Evolutionary conservation across 2,113 vertebrate genomes (phyloP).

Genomic region (Epinephelus fuscoguttatus): DNA sequence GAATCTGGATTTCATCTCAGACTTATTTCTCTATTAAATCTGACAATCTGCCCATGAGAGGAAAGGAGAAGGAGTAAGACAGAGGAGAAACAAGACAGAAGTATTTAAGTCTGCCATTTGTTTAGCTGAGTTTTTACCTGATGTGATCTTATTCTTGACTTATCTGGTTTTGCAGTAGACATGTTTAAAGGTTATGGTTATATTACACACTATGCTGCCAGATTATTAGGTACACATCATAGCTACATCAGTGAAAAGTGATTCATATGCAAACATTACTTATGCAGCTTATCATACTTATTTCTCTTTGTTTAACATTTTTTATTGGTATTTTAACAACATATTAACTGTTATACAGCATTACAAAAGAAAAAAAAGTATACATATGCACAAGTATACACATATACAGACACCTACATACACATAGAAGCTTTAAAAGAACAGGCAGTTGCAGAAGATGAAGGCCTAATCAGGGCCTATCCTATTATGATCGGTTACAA

Average conservation of each 20-base stretch:
- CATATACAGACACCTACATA: no score
- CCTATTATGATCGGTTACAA: no score
- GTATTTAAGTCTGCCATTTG: neutral
- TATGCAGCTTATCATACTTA: neutral
- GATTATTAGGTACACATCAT: neutral
- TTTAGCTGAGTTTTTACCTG: neutral
- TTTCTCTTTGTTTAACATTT: neutral
- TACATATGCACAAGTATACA: no score
- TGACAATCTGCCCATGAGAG: neutral
- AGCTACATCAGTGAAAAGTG: neutral
- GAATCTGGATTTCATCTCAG: constrained; percentile 4
- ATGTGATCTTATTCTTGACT: neutral
- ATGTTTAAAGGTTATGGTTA: no score
- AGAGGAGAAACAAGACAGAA: neutral
- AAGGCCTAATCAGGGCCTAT: no score
- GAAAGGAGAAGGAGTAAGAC: neutral
- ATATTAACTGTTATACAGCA: no score
- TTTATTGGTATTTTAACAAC: no score
- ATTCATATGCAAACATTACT: neutral
- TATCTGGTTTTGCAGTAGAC: neutral
- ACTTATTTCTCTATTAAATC: neutral
- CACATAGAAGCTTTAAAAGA: no score
- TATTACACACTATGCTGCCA: neutral
- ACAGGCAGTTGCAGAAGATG: no score
- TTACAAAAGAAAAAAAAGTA: no score